Evolutionary conservation across 92 coral and sea anemone genomes (phyloP), one percentile per base, ranked within the genome.

Genomic region (Siderastrea radians): DNA sequence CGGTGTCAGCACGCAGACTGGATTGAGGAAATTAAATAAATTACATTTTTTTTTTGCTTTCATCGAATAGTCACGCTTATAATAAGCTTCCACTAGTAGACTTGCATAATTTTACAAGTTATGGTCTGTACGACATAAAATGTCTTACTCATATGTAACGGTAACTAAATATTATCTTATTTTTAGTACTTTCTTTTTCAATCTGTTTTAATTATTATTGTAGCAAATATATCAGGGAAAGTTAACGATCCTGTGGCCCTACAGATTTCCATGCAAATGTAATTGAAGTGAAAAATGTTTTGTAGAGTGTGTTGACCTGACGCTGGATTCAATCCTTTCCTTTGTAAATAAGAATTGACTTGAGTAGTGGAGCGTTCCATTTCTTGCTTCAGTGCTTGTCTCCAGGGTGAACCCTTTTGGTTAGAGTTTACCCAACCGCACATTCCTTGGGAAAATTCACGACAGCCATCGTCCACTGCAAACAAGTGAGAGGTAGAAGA

Each of bases 391-490:
- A 54, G 59, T 58, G 63, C n/a, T 72, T 16, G 64, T 45, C 17
- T 74, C 82, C 82, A 73, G 3, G 52, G 68, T 12, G 54, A 5
- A 38, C 64, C 53, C 11, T 50, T 49, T 47, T 2, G 61, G 59
- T 14, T 69, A 1, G 82, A 58, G 26, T 77, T 86, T 10, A 15
- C 54, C 89, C 89, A 86, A 51, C 89, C 89, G 46, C 89, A 86
- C 8, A 86, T 19, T 61, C 80, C 89, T 55, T 67, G 26, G n/a
- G 47, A 9, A 57, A 78, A 78, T 49, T 54, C 38, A n/a, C 55
- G 47, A 68, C 89, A 86, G 14, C 59, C 77, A n/a, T 17, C 51
- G 67, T 38, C 55, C 45, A 68, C 83, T 89, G 44, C 8, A 50
- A 17, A 75, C 14, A 50, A 59, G 58, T n/a, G 66, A 13, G 5